Evolutionary conservation across 2,113 vertebrate species (phyloP).

Genomic region (Vidua chalybeata): DNA sequence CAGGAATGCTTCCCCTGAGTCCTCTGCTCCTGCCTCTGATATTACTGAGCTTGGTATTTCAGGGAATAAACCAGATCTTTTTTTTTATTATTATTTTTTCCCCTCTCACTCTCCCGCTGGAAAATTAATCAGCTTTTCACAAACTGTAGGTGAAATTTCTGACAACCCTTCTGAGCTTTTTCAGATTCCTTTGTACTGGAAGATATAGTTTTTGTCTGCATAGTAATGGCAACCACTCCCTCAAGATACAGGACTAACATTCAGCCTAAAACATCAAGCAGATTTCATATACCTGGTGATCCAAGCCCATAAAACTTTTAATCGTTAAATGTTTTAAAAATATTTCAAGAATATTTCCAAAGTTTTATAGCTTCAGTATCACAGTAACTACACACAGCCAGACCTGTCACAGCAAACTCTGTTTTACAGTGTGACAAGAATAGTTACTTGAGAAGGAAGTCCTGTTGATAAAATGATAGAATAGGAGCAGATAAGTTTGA

Average conservation of each 20-base stretch:
- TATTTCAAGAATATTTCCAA: background rate
- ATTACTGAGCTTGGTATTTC: constrained; percentile 27
- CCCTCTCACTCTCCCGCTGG: background rate
- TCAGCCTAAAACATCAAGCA: background rate
- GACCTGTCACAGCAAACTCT: background rate
- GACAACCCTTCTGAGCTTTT: constrained; percentile 3
- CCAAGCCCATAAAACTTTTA: background rate
- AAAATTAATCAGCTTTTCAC: constrained; percentile 35
- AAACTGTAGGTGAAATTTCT: constrained; percentile 45
- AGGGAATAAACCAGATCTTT: background rate
- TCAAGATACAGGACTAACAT: background rate
- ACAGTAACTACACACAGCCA: background rate
- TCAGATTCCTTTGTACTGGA: background rate
- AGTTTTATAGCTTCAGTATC: background rate
- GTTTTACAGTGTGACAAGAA: background rate
- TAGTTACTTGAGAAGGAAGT: background rate
- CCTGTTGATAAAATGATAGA: background rate
- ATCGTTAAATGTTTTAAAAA: background rate
- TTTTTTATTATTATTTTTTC: background rate
- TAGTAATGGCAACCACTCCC: background rate
- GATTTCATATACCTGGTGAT: background rate
- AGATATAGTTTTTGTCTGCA: background rate
- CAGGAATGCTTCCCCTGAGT: constrained; percentile 25
- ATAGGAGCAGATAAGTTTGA: background rate
- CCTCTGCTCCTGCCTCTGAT: constrained; percentile 5